Base-by-base conservation (phyloP, 2,888 invertebrate genomes). In the Cosmopolites sordidus region DNA sequence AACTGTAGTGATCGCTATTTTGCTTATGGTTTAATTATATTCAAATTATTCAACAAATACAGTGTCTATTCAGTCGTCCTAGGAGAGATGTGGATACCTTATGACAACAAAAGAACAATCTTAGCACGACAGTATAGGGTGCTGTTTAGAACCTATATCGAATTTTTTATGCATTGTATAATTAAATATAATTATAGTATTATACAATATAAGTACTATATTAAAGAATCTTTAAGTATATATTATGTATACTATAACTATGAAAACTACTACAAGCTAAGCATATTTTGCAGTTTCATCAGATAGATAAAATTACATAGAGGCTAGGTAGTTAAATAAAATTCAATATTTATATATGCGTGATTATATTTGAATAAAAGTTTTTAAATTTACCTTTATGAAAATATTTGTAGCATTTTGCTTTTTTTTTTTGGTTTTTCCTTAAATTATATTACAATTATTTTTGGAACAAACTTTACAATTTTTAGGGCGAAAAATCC, bases 301-400 rank as follows among this genome's bases (percentile, higher is more conserved):
- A 52, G 59, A 58, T 54, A 58, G 52, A 58, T 59, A 59, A 58
- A 58, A 58, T 51, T 58, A 58, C 54, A 58, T 54, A 58, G 51
- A 58, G 58, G 59, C 60, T 59, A 61, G 61, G 64, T 56, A 52
- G 56, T 52, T 62, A 68, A 69, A 69, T 68, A 68, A 69, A 69
- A 69, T 62, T 62, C 66, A 60, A 55, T 60, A 57, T 60, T 66
- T 67, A 64, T 69, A 70, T 71, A 72, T 72, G 72, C 71, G 69
- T 72, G 71, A 71, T 72, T 72, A 72, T 72, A 71, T 71, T 72
- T 70, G 70, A 69, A 70, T 72, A 69, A 69, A 70, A 69, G 69
- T 70, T n/a, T 58, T 69, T 66, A 70, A 67, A 67, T 72, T 71
- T 71, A 71, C 38, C 53, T 53, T 71, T 73, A 73, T 69, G 73